Evolutionary conservation across 2,888 invertebrate species (phyloP).

Genomic region (Neuroscelio doddi): DNA sequence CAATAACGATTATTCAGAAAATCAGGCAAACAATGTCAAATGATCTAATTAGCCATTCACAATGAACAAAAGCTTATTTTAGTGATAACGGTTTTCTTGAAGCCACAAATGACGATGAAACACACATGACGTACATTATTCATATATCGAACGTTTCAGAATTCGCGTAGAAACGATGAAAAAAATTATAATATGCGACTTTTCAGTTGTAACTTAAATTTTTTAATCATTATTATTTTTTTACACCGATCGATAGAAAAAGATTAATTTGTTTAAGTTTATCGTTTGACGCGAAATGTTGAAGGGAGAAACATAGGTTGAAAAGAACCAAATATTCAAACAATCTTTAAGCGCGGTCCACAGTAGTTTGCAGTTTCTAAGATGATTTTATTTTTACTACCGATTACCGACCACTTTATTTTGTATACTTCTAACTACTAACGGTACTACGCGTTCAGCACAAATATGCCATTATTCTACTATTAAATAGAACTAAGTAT

Average conservation of each 20-base stretch:
- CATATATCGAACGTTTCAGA: constrained; percentile 12
- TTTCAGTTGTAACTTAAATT: too few relatives aligned
- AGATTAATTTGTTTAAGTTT: not conserved
- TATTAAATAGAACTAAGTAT: constrained; percentile 39
- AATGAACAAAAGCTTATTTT: constrained; percentile 43
- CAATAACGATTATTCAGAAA: constrained; percentile 33
- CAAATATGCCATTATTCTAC: constrained; percentile 35
- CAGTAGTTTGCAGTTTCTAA: constrained; percentile 64
- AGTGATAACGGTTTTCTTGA: constrained; percentile 38
- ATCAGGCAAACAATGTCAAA: constrained; percentile 29
- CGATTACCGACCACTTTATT: constrained; percentile 56
- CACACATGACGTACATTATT: not conserved
- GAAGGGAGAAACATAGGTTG: constrained; percentile 15
- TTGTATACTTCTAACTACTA: constrained; percentile 51
- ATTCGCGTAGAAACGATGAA: constrained; percentile 4
- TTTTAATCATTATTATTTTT: too few relatives aligned
- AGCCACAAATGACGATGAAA: constrained; percentile 1
- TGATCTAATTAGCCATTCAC: constrained; percentile 45
- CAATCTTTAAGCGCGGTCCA: constrained; percentile 58
- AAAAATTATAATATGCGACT: not conserved
- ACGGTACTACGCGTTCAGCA: constrained; percentile 28
- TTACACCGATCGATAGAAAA: too few relatives aligned
- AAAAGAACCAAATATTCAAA: constrained; percentile 40
- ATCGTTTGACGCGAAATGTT: constrained; percentile 7
- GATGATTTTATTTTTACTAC: constrained; percentile 64